phyloP scores from a whole-genome alignment of 1,140 invertebrate species.

The Drosophila rhopaloa region DNA sequence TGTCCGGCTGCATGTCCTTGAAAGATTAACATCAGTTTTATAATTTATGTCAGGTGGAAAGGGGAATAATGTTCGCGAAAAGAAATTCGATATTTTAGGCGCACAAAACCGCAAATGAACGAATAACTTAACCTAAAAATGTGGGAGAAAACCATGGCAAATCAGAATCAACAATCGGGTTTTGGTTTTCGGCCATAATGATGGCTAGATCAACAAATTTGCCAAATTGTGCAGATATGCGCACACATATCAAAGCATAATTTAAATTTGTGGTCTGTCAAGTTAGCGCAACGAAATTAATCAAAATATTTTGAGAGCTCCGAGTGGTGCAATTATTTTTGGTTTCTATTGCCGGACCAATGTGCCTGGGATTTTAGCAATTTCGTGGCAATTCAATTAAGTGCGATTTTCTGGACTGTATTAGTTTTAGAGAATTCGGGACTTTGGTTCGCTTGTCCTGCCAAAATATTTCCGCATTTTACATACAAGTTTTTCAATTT shows the following conservation, averaged over 20 bases:
- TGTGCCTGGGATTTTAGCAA: background rate
- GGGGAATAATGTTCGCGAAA: constrained; percentile 23
- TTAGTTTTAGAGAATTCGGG: constrained; percentile 23
- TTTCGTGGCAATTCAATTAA: constrained; percentile 26
- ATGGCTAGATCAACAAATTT: constrained; percentile 27
- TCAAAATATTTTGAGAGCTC: constrained; percentile 34
- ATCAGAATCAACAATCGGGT: constrained; percentile 24
- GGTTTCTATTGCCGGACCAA: background rate
- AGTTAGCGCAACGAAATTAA: constrained; percentile 40
- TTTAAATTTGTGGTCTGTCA: constrained; percentile 53
- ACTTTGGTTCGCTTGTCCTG: background rate
- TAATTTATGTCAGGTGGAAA: constrained; percentile 67
- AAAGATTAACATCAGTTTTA: constrained; percentile 65
- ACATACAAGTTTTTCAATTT: constrained; percentile 41
- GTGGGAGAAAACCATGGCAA: constrained; percentile 1
- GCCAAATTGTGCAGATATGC: constrained; percentile 29
- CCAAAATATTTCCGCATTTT: constrained; percentile 16
- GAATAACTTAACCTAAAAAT: constrained; percentile 54
- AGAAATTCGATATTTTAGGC: constrained; percentile 50
- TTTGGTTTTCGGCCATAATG: constrained; percentile 25
- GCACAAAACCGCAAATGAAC: constrained; percentile 57
- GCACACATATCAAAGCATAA: constrained; percentile 37
- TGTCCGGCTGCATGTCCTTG: constrained; percentile 57
- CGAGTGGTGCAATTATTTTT: constrained; percentile 24
- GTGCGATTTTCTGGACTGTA: constrained; percentile 6